Base-by-base conservation (phyloP, 2,797 vertebrate species). In the Neosalanx taihuensis region DNA sequence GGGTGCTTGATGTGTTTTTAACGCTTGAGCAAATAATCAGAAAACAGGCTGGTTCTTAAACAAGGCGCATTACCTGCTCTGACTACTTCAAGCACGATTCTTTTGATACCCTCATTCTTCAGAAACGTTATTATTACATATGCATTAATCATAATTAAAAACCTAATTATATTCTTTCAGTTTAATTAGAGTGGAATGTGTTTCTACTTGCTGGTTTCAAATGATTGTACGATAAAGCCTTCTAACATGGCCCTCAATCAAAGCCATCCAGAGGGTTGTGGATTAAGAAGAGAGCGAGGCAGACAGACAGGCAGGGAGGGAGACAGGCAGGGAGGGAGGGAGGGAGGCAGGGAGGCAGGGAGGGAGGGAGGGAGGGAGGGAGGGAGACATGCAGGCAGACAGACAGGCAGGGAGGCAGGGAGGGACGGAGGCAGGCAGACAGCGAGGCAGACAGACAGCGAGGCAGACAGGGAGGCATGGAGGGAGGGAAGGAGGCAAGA, bases 91-190 rank as follows among this genome's bases (percentile, higher is more conserved):
- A 78, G 75, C 59, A 72, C 73, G 78, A 82, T 68, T 41, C 37
- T 41, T 79, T 77, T 87, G 85, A 89, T 86, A 81, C 77, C 77
- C 74, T 80, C 84, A 87, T 84, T 83, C 85, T 90, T 89, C 82
- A 84, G 86, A 88, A 90, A 91, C 86, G 85, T 85, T 89, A 87
- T 82, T 87, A 88, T 90, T 90, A 89, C 90, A 89, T 90, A 84
- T 85, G 84, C 82, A 92, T 92, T 88, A 85, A 91, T 92, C 90
- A 90, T 90, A 84, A 89, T 92, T 91, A 91, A 77, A 78, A 80
- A 64, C 71, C 72, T 91, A 90, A 92, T 88, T 81, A 88, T 84
- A 86, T 88, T 90, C 84, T 89, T 92, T 89, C 79, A 79, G 81
- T 88, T 85, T 85, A 91, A 91, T 91, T 89, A 87, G 85, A 91